A percentile compares a stretch with the other conserved stretches of the same genome.
These are phyloP conservation scores for Melieria picta DNA, from an alignment of 2,888 invertebrate genomes.

Conservation along the genomic window DNA sequence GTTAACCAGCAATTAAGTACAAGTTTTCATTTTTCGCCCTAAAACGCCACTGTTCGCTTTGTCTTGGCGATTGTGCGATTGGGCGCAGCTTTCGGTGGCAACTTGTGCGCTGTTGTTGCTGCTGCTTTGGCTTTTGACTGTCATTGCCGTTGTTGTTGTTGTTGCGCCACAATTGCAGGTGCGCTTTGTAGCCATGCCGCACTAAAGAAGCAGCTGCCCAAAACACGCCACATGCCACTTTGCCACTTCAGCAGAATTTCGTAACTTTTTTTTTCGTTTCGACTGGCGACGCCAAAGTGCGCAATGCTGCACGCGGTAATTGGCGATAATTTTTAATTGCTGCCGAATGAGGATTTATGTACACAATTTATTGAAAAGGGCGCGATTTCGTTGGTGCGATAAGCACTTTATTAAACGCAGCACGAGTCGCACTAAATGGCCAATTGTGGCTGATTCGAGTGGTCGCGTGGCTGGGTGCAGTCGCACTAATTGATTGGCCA, in stretches of 20 bases:
- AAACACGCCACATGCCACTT: not conserved
- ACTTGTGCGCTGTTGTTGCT: not conserved
- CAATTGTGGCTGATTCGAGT: too few relatives aligned
- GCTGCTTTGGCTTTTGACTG: slow-evolving; percentile 14
- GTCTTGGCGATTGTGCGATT: not conserved
- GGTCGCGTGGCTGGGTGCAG: too few relatives aligned
- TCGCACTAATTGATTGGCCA: too few relatives aligned
- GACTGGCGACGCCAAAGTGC: too few relatives aligned
- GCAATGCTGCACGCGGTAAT: slow-evolving; percentile 57
- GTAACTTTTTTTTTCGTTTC: too few relatives aligned
- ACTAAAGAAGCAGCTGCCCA: not conserved
- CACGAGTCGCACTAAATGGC: too few relatives aligned
- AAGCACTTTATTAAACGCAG: too few relatives aligned
- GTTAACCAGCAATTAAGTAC: slow-evolving; percentile 51
- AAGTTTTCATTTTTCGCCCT: slow-evolving; percentile 39
- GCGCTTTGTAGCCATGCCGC: slow-evolving; percentile 27
- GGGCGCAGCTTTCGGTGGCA: not conserved
- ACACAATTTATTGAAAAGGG: not conserved
- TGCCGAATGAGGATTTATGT: slow-evolving; percentile 62
- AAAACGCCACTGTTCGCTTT: too few relatives aligned
- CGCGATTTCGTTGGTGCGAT: slow-evolving; percentile 5
- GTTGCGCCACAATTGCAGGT: slow-evolving; percentile 26
- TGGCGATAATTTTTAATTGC: slow-evolving; percentile 64
- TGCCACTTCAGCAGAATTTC: too few relatives aligned
- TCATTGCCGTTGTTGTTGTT: not conserved